phyloP scores from a whole-genome alignment of 2,888 invertebrate genomes.

The Chymomyza caudatula region DNA sequence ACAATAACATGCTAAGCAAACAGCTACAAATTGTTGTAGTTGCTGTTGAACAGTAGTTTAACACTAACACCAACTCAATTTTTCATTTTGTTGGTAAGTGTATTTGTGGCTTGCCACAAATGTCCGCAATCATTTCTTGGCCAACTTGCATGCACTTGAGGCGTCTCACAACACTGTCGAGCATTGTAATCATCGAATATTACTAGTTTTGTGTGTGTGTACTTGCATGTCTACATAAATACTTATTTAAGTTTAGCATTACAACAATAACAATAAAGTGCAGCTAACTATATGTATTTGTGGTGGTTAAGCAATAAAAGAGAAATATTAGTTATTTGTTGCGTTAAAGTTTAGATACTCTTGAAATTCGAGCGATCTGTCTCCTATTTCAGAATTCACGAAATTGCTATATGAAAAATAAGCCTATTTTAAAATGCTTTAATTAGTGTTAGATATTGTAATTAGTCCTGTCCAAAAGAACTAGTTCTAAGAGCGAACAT shows the following conservation, averaged over 20 bases:
- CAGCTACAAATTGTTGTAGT: not conserved
- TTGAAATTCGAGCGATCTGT: too few relatives aligned
- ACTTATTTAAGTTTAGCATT: not conserved
- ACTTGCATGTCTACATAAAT: not conserved
- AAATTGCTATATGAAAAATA: too few relatives aligned
- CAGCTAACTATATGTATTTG: not conserved
- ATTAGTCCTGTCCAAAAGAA: too few relatives aligned
- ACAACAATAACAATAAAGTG: not conserved
- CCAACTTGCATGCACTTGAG: conserved; percentile 32
- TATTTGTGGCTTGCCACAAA: conserved; percentile 18
- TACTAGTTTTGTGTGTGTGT: conserved; percentile 22
- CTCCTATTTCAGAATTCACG: too few relatives aligned
- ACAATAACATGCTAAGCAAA: conserved; percentile 29
- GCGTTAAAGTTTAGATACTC: not conserved
- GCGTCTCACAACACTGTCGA: conserved; percentile 14
- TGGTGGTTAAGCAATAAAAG: not conserved
- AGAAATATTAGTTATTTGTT: not conserved
- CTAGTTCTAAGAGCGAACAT: too few relatives aligned
- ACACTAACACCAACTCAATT: conserved; percentile 12
- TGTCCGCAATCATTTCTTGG: conserved; percentile 34
- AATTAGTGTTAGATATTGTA: too few relatives aligned
- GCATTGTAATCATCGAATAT: conserved; percentile 40
- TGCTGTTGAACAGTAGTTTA: not conserved
- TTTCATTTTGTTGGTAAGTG: not conserved
- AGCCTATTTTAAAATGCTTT: too few relatives aligned